phyloP scores from a whole-genome alignment of 2,797 vertebrate genomes.

The Amblyraja radiata region DNA sequence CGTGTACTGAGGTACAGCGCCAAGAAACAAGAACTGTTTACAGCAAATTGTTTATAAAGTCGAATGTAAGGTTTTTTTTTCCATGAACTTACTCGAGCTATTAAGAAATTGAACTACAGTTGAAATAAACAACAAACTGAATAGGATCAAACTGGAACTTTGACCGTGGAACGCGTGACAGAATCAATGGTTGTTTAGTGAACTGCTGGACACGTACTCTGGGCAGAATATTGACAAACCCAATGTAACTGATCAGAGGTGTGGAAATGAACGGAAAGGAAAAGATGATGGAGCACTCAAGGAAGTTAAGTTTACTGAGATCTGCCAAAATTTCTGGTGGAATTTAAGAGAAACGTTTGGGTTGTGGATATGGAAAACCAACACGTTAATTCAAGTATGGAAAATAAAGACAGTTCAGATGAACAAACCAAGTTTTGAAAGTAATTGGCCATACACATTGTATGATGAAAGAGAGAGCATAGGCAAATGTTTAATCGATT shows the following conservation, averaged over 20 bases:
- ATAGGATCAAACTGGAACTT: slow-evolving; percentile 57
- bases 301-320: slow-evolving; percentile 72
- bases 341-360: slow-evolving; percentile 51
- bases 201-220: slow-evolving; percentile 56
- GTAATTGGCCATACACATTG: background rate
- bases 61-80: slow-evolving; percentile 63
- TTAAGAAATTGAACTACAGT: slow-evolving; percentile 60
- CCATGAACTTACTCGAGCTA: slow-evolving; percentile 58
- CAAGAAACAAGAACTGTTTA: slow-evolving; percentile 57
- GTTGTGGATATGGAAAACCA: background rate
- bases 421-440: background rate
- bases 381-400: background rate
- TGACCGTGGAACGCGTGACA: slow-evolving; percentile 56
- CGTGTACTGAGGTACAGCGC: too few relatives aligned
- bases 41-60: slow-evolving; percentile 66
- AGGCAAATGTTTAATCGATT: background rate
- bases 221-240: slow-evolving; percentile 62
- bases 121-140: slow-evolving; percentile 64
- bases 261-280: slow-evolving; percentile 60
- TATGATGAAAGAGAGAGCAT: background rate
- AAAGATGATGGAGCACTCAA: slow-evolving; percentile 78
- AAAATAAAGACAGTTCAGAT: background rate
- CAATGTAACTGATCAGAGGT: slow-evolving; percentile 42
- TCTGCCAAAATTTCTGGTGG: slow-evolving; percentile 67
- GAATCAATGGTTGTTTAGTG: slow-evolving; percentile 59